These are phyloP conservation scores for Nymphicus hollandicus DNA, from an alignment of 2,113 vertebrate species.

Conservation along the genomic window DNA sequence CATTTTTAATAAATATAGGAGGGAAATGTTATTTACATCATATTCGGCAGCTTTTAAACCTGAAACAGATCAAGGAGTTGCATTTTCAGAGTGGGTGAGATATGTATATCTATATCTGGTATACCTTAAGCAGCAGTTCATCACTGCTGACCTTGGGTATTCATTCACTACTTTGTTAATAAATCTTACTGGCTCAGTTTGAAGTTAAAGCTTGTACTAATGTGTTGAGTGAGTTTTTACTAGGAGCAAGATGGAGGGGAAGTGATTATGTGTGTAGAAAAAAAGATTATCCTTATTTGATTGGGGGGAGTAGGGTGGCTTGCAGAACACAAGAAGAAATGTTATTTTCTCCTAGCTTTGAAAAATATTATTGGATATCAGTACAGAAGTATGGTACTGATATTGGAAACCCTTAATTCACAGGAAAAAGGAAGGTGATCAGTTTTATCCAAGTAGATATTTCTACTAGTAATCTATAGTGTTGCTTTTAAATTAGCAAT, in stretches of 20 bases:
- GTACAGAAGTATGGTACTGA: neutral
- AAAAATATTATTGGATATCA: neutral
- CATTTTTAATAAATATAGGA: neutral
- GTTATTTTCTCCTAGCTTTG: neutral
- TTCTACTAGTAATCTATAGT: neutral
- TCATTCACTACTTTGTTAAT: neutral
- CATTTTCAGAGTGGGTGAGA: neutral
- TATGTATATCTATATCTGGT: neutral
- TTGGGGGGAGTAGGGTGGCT: neutral
- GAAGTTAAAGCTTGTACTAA: neutral
- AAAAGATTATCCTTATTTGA: neutral
- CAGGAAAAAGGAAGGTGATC: neutral
- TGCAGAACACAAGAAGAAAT: neutral
- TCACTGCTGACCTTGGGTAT: neutral
- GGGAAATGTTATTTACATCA: accelerated
- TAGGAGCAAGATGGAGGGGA: neutral
- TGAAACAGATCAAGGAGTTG: neutral
- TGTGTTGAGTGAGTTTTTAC: neutral
- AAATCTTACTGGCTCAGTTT: neutral
- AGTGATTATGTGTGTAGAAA: accelerated
- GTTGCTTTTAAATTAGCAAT: neutral
- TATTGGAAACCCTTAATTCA: neutral
- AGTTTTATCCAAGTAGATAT: neutral
- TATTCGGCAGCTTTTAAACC: neutral
- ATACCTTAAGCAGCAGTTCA: neutral